Conservation (phyloP, 1,140 invertebrate species). For the Parasteatoda tepidariorum region DNA sequence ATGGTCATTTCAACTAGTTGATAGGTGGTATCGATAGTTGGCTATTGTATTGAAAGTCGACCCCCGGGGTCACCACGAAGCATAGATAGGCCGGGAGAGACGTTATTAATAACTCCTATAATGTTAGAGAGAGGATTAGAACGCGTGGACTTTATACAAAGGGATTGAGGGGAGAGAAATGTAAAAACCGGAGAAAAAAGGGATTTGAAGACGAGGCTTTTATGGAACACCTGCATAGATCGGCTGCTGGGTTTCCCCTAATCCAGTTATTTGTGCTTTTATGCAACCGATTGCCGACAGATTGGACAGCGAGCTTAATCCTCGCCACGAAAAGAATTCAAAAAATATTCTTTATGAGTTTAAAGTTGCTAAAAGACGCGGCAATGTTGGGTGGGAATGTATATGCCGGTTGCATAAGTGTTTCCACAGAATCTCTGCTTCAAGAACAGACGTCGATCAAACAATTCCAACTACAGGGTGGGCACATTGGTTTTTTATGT, state of each 20-base stretch:
- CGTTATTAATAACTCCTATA: conserved; percentile 57
- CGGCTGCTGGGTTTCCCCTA: conserved; percentile 48
- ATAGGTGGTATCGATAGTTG: conserved; percentile 17
- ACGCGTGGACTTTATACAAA: conserved; percentile 52
- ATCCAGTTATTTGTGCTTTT: conserved; percentile 62
- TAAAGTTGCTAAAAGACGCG: conserved; percentile 53
- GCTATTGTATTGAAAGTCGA: conserved; percentile 35
- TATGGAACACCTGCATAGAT: conserved; percentile 51
- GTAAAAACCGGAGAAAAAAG: conserved; percentile 57
- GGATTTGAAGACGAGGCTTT: conserved; percentile 43
- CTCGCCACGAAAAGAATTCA: conserved; percentile 21
- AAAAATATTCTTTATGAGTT: conserved; percentile 58
- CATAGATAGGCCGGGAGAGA: conserved; percentile 47
- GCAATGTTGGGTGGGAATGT: conserved; percentile 2
- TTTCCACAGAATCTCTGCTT: conserved; percentile 33
- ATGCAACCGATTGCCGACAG: conserved; percentile 58
- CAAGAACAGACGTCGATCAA: no score
- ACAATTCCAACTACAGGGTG: no score
- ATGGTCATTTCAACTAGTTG: conserved; percentile 39
- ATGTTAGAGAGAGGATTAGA: conserved; percentile 42
- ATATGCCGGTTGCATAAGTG: conserved; percentile 54
- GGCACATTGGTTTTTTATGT: no score
- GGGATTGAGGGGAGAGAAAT: conserved; percentile 36
- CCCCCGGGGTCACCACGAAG: conserved; percentile 37
- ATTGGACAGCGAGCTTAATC: conserved; percentile 58